Evolutionary conservation across 2,888 invertebrate species (phyloP).

Genomic region (Pandemis cinnamomeana): DNA sequence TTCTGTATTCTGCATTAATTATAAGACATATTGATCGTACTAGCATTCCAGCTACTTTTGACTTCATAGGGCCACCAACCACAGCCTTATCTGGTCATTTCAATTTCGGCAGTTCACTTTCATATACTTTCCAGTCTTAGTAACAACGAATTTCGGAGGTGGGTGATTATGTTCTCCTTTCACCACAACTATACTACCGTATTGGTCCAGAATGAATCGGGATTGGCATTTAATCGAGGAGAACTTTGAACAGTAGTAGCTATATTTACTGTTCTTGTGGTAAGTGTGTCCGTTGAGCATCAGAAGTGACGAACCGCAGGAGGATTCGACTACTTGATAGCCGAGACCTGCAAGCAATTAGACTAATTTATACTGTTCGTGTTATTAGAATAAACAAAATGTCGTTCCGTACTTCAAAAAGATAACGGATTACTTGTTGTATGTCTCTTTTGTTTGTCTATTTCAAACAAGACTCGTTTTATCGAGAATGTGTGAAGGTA

Average conservation of each 20-base stretch:
- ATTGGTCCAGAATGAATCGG: conserved; percentile 21
- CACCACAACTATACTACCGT: conserved; percentile 9
- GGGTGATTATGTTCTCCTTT: conserved; percentile 34
- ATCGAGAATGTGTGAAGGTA: too few species aligned
- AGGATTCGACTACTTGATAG: conserved; percentile 24
- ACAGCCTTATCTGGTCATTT: neutral
- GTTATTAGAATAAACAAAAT: neutral
- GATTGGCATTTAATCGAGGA: conserved; percentile 23
- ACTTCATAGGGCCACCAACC: too few species aligned
- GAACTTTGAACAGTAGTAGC: conserved; percentile 40
- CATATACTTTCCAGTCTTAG: conserved; percentile 20
- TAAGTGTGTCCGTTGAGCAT: conserved; percentile 36
- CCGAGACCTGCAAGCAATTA: conserved; percentile 18
- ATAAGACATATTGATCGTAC: too few species aligned
- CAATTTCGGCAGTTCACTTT: conserved; percentile 10
- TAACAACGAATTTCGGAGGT: conserved; percentile 20
- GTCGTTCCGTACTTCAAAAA: too few species aligned
- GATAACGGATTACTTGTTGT: too few species aligned
- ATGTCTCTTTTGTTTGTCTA: too few species aligned
- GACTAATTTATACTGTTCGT: neutral
- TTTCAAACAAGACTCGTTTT: too few species aligned
- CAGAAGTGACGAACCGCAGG: conserved; percentile 28
- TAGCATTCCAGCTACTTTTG: too few species aligned
- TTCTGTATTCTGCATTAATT: too few species aligned
- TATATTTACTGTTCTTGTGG: conserved; percentile 32